Percentiles rank a stretch among this genome's conserved stretches.
These are phyloP conservation scores for Henicopernis longicauda DNA, from an alignment of 2,113 vertebrate species.

Conservation along the genomic window DNA sequence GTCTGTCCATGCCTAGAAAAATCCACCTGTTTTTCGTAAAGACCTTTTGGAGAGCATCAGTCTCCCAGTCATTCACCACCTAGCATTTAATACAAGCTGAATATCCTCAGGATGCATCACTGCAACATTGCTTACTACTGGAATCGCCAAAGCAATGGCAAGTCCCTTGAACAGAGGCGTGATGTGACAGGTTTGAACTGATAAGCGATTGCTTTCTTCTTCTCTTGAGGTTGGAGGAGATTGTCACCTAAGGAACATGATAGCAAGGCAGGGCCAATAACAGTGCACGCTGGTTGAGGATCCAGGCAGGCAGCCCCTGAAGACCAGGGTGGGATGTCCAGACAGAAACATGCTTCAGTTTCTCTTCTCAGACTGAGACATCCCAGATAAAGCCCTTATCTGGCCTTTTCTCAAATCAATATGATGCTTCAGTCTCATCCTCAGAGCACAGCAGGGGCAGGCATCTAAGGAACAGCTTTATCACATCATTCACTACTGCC, in stretches of 20 bases:
- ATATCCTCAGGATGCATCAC: background rate
- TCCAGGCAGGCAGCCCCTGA: background rate
- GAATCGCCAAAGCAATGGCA: background rate
- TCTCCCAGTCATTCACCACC: background rate
- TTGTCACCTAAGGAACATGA: background rate
- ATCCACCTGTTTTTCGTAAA: background rate
- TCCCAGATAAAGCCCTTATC: slow-evolving; percentile 23
- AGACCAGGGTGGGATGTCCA: background rate
- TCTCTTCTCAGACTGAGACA: background rate
- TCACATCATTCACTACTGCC: background rate
- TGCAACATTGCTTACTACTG: background rate
- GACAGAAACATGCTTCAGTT: background rate
- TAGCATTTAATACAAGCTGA: background rate
- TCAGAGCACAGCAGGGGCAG: background rate
- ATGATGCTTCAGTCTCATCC: background rate
- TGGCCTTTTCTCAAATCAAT: background rate
- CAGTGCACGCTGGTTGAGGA: background rate
- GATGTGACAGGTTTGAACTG: background rate
- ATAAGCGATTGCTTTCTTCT: background rate
- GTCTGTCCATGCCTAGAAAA: background rate
- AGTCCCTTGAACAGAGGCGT: background rate
- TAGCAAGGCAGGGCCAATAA: background rate
- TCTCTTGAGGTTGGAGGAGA: background rate
- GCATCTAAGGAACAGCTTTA: background rate
- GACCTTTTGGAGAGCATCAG: background rate